Percentiles rank a stretch among this genome's conserved stretches.
Evolutionary conservation across 2,797 vertebrate species (phyloP).

Genomic region (Neostethus bicornis): DNA sequence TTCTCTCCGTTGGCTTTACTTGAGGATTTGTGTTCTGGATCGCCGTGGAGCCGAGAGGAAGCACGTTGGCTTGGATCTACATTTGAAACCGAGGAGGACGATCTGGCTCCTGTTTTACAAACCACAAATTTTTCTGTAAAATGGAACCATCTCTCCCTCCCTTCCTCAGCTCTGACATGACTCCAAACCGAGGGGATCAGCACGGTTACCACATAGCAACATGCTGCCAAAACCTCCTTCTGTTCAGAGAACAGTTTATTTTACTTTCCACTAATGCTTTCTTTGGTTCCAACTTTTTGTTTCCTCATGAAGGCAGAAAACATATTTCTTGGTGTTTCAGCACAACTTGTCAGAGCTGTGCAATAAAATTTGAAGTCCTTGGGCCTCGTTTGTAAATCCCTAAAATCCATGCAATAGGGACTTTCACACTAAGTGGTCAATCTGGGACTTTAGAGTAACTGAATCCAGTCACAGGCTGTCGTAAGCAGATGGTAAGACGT

Average conservation of each 20-base stretch:
- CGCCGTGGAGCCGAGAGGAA: constrained; percentile 18
- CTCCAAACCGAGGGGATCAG: constrained; percentile 55
- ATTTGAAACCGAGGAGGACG: constrained; percentile 49
- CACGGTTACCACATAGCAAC: constrained; percentile 40
- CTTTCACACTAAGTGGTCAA: too few relatives aligned
- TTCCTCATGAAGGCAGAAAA: constrained; percentile 8
- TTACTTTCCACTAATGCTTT: constrained; percentile 28
- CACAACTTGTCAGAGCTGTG: constrained; percentile 3
- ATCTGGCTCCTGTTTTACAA: constrained; percentile 41
- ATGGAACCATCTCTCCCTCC: constrained; percentile 53
- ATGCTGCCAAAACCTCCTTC: constrained; percentile 25
- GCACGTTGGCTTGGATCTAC: constrained; percentile 30
- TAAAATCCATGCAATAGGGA: too few relatives aligned
- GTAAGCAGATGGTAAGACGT: too few relatives aligned
- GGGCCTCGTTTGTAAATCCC: too few relatives aligned
- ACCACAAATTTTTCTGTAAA: constrained; percentile 66
- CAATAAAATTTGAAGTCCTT: too few relatives aligned
- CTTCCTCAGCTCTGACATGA: constrained; percentile 38
- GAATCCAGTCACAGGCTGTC: too few relatives aligned
- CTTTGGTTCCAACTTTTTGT: constrained; percentile 16
- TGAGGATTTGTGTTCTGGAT: constrained; percentile 33
- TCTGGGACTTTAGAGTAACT: too few relatives aligned
- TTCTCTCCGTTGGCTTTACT: constrained; percentile 26
- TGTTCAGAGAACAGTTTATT: constrained; percentile 30
- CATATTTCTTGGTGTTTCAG: too few relatives aligned